These are phyloP conservation scores for Heliconius melpomene DNA, from an alignment of 1,140 invertebrate species.

Conservation along the genomic window DNA sequence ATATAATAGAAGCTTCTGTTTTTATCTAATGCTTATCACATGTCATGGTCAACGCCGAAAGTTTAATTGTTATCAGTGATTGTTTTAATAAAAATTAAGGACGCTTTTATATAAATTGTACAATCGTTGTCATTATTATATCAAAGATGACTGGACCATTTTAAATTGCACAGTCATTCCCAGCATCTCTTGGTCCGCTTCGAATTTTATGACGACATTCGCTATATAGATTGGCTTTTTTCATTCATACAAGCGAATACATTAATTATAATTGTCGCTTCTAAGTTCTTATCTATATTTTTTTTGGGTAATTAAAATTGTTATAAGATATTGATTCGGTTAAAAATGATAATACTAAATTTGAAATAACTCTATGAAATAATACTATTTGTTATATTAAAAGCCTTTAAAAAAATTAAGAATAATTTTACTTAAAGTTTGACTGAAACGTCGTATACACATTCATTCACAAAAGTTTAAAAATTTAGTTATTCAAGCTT, in stretches of 20 bases:
- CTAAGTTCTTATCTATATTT: not conserved
- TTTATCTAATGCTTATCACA: not conserved
- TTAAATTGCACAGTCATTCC: conserved; percentile 4
- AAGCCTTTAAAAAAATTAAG: no score
- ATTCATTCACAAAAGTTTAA: no score
- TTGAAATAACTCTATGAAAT: no score
- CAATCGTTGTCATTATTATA: not conserved
- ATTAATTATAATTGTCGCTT: not conserved
- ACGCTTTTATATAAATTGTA: not conserved
- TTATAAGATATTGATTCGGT: not conserved
- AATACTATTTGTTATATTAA: no score
- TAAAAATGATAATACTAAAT: no score
- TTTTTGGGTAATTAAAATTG: not conserved
- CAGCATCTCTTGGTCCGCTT: not conserved
- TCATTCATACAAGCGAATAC: not conserved
- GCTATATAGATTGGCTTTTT: not conserved
- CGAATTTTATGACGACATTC: not conserved
- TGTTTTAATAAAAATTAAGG: not conserved
- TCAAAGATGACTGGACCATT: not conserved
- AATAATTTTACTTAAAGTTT: no score
- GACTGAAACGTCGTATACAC: no score
- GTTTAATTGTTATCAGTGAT: conserved; percentile 2
- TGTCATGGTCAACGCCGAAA: not conserved
- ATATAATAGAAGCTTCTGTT: not conserved
- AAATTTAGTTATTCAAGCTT: no score